Base-by-base conservation (phyloP, 2,113 vertebrate genomes). In the Pontoporia blainvillei region DNA sequence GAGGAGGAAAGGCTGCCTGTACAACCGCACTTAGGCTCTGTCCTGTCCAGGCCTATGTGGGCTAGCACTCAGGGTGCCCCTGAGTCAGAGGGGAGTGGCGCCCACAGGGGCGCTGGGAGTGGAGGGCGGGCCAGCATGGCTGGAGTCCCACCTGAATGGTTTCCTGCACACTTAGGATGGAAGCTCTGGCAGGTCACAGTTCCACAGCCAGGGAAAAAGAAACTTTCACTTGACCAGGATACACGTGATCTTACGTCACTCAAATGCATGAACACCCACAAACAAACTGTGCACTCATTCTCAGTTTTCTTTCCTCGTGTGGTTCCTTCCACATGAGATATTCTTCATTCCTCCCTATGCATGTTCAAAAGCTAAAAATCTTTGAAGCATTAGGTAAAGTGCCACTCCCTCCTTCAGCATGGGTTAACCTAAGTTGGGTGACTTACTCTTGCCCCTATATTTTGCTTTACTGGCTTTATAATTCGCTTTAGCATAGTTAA, bases 111-210 rank as follows among this genome's bases (percentile, higher is more conserved):
- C 20, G 0, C 46, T 78, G 88, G 71, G 84, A 46, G 39, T 39
- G 20, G 27, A 93, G 67, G 82, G 59, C 10, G 1, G 81, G 83
- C 86, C 41, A 54, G 96, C 75, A 86, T 1, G 39, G 62, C 15
- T 44, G 95, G 91, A 91, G 90, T 98, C 98, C 98, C 0, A 90
- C 97, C 98, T 98, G 98, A 98, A 98, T 97, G 97, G 49, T 27
- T 97, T 96, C 94, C 96, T 96, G 97, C 21, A 13, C 52, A 36
- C 52, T 83, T 62, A 23, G 9, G 49, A 64, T 36, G n/a, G 8
- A 1, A 31, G 39, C 12, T 49, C 4, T 49, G 46, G 29, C 59
- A 91, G 25, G 14, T 64, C n/a, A 36, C 10, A 39, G 23, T 31
- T 64, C 12, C 36, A 66, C 18, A 66, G 15, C 4, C n/a, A 57